Evolutionary conservation across 2,797 vertebrate genomes (phyloP), one percentile per base, ranked within the genome.

Genomic region (Melanitta fusca): DNA sequence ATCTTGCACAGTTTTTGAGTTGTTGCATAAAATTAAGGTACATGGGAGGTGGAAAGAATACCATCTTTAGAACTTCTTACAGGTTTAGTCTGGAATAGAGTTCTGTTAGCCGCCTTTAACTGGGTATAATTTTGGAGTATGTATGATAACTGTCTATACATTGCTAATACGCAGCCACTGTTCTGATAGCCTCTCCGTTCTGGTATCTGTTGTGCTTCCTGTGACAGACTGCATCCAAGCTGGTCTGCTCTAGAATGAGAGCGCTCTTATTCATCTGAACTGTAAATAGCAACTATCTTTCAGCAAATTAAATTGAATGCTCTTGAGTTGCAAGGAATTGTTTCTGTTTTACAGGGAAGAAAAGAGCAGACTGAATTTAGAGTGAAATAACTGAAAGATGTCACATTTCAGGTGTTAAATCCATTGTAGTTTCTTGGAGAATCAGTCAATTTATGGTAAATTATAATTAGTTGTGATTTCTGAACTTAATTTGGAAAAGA

Each of bases 111-210:
- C 9, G 65, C 57, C 28, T 80, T 47, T 64, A 92, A 82, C 24
- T 62, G 34, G 19, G 8, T 70, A 7, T 53, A 75, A 36, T 17
- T 43, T 75, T 5, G 9, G 10, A 79, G 54, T 70, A 2, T 30
- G 53, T 17, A 2, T 8, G n/a, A 2, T 21, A 30, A n/a, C 25
- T 61, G 47, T 70, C 17, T 11, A 6, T 64, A 15, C 2, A 0
- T 3, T 58, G 57, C 71, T 49, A 77, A 2, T 17, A 3, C 1
- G 9, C 47, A 68, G 62, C 12, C 22, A 0, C 30, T 78, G 47
- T 65, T 87, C 51, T 19, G 28, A 2, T 34, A 58, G 53, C 36
- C 60, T 80, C 71, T 88, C 9, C 21, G 6, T 53, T 14, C 45
- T 81, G 71, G 22, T 72, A 4, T 81, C 1, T 51, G 49, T 13